A percentile compares a stretch with the other conserved stretches of the same genome.
Evolutionary conservation across 2,888 invertebrate species (phyloP).

Genomic region (Nomada hirtipes): DNA sequence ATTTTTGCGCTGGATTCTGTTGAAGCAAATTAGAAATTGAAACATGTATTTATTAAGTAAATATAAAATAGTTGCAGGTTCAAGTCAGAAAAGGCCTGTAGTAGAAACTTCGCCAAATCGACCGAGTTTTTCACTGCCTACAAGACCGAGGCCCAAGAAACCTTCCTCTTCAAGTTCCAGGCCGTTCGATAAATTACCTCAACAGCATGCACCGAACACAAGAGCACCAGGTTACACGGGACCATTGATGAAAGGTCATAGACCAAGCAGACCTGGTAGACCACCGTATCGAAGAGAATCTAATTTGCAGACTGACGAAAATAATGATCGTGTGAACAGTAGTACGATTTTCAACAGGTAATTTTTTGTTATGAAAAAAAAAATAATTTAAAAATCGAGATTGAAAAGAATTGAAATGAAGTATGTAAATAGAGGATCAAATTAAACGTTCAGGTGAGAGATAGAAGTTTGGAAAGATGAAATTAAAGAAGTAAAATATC

Average conservation of each 20-base stretch:
- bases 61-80: conserved; percentile 41
- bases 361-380: conserved; percentile 1
- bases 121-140: conserved; percentile 71
- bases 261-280: conserved; percentile 75
- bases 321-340: conserved; percentile 64
- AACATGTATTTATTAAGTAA: not conserved
- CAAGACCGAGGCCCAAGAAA: conserved; percentile 77
- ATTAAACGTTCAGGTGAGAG: no score
- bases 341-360: conserved; percentile 72
- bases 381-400: no score
- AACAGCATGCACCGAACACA: conserved; percentile 83
- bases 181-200: conserved; percentile 82
- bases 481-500: not conserved
- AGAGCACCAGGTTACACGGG: conserved; percentile 83
- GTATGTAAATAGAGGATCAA: no score
- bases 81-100: conserved; percentile 72
- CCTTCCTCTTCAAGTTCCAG: conserved; percentile 71
- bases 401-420: no score
- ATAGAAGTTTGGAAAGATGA: not conserved
- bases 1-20: no score
- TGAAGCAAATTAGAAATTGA: no score
- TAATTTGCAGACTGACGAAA: conserved; percentile 66
- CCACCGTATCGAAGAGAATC: conserved; percentile 82
- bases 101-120: conserved; percentile 69
- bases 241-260: conserved; percentile 72